phyloP scores from a whole-genome alignment of 2,113 vertebrate genomes.

The Etia nguti region DNA sequence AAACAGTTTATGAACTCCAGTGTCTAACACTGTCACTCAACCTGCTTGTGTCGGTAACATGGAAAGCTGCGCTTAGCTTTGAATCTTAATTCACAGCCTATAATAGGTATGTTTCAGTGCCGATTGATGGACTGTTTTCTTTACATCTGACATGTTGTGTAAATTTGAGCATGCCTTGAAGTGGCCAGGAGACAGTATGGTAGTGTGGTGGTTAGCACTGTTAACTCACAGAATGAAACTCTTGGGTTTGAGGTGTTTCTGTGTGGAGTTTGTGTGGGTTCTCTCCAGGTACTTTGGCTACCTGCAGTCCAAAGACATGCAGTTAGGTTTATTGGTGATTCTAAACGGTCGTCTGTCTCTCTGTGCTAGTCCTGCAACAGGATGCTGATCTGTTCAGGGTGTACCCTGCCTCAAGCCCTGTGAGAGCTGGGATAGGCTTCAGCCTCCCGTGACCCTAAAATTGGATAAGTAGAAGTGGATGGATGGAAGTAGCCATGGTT shows the following conservation, averaged over 20 bases:
- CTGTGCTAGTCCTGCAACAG: no score
- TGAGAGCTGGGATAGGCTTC: background rate
- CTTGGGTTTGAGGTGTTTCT: background rate
- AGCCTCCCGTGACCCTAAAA: background rate
- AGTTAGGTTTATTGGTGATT: no score
- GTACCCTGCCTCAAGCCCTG: background rate
- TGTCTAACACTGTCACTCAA: conserved; percentile 6
- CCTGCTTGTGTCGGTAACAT: background rate
- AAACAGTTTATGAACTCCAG: background rate
- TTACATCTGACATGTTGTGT: background rate
- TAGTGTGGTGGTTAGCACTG: background rate
- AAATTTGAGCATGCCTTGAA: background rate
- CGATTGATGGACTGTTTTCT: background rate
- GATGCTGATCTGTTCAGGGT: background rate
- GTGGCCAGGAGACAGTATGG: background rate
- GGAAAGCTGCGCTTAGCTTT: background rate
- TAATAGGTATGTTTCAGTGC: background rate
- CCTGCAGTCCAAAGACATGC: background rate
- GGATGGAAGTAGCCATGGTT: background rate
- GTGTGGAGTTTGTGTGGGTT: background rate
- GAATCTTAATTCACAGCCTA: background rate
- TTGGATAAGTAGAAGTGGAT: background rate
- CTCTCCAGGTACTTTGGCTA: background rate
- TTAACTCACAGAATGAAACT: background rate
- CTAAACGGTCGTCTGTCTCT: no score